Conservation (phyloP, 2,797 vertebrate species). For the Sciurus vulgaris region DNA sequence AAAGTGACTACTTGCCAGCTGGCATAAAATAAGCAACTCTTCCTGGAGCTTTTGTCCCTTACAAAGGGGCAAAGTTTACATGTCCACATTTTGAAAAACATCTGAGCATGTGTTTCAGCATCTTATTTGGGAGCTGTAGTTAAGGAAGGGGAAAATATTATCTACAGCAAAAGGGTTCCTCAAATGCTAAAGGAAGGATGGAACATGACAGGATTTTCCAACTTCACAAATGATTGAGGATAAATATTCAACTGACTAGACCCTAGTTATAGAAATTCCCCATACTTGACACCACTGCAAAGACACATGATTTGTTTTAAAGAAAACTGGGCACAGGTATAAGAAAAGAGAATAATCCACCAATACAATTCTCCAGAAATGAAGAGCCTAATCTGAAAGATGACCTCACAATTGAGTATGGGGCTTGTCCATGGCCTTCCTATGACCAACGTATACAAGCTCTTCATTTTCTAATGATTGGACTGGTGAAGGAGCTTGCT, state of each 20-base stretch:
- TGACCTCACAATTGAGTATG: background rate
- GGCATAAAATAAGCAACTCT: conserved; percentile 38
- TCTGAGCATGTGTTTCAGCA: background rate
- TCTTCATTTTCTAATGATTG: background rate
- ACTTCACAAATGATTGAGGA: conserved; percentile 31
- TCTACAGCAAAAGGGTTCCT: background rate
- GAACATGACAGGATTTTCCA: background rate
- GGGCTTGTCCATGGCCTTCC: background rate
- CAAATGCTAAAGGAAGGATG: conserved; percentile 44
- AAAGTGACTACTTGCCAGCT: background rate
- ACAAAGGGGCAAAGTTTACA: background rate
- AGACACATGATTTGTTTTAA: conserved; percentile 25
- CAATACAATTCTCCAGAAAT: conserved; percentile 47
- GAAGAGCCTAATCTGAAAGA: conserved; percentile 33
- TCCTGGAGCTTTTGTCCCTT: background rate
- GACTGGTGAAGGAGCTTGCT: background rate
- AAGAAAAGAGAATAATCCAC: background rate
- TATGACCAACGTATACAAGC: background rate
- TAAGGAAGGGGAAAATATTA: background rate
- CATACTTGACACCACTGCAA: background rate
- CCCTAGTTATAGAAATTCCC: background rate
- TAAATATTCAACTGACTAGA: background rate
- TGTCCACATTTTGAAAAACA: conserved; percentile 28
- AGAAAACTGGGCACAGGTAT: background rate
- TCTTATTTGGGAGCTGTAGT: background rate